Base-by-base conservation (phyloP, 2,113 vertebrate species). In the Hippopotamus amphibius region DNA sequence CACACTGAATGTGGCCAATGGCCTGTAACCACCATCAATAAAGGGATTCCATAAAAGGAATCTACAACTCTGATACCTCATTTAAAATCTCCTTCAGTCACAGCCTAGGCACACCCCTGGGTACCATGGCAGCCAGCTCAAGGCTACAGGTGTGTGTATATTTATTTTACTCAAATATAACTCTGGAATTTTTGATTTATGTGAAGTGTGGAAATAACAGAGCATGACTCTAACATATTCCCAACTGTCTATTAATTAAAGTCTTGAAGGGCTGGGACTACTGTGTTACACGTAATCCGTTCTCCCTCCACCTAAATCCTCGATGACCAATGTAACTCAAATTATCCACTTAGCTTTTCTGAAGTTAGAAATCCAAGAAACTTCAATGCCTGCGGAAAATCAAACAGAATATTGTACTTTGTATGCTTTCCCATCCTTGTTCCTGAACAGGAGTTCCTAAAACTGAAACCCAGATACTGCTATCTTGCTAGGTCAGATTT, bases 31-130 rank as follows among this genome's bases (percentile, higher is more conserved):
- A 87, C 69, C 53, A 66, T 72, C 87, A 90, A 88, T 80, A 96
- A 90, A 94, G 41, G n/a, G 65, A 71, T n/a, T 77, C 90, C 81
- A 90, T 83, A 69, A 93, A 98, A 77, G 71, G 68, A 82, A 72
- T 33, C 80, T 37, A 41, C 17, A 94, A 83, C 24, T 59, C 65
- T 89, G 86, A 96, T 9, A 81, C 6, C 11, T 13, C 61, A 76
- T 21, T 92, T 91, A 85, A 90, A 87, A 37, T 37, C 19, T 55
- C 79, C 55, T 61, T 74, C 61, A 46, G 63, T 63, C 92, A 87
- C 50, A 55, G 57, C 76, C 16, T n/a, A 74, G 66, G 55, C 61
- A 80, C 19, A 89, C 1, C 74, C 69, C 41, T n/a, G 37, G 46
- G 57, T 26, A 65, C 59, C 46, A 83, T 0, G 15, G 59, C 53